Conservation (phyloP, 1,140 invertebrate genomes). For the Calliopsis andreniformis region DNA sequence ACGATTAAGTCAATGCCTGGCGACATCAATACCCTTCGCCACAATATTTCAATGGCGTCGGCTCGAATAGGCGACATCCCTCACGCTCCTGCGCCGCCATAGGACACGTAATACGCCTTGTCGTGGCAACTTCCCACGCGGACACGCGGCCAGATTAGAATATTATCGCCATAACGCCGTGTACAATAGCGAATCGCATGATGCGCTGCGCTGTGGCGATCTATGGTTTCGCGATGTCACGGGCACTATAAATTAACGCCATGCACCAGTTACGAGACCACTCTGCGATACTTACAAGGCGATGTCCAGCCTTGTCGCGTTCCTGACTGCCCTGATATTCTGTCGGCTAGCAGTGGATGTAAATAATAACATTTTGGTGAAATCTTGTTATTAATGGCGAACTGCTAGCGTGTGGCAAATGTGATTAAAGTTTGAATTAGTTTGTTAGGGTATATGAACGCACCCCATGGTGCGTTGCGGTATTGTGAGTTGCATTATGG, state of each 20-base stretch:
- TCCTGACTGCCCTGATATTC: too few species aligned
- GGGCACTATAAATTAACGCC: conserved; percentile 56
- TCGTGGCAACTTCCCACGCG: conserved; percentile 23
- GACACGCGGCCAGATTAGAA: conserved; percentile 55
- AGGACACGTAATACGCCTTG: conserved; percentile 13
- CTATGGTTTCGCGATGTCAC: conserved; percentile 40
- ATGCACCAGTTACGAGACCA: conserved; percentile 3
- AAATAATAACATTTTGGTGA: too few species aligned
- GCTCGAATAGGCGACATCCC: not conserved
- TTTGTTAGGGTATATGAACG: too few species aligned
- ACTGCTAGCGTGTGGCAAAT: too few species aligned
- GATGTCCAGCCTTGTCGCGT: too few species aligned
- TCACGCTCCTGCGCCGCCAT: not conserved
- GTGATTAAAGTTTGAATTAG: too few species aligned
- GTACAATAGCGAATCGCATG: conserved; percentile 47
- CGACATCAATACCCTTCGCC: conserved; percentile 11
- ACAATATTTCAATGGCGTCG: conserved; percentile 25
- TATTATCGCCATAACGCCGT: conserved; percentile 55
- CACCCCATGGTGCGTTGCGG: too few species aligned
- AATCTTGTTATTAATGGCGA: too few species aligned
- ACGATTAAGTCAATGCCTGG: conserved; percentile 17
- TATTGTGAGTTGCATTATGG: too few species aligned
- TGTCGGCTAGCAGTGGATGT: too few species aligned
- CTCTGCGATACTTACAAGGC: conserved; percentile 46
- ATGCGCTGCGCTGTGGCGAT: conserved; percentile 12